Conservation (phyloP, 2,888 invertebrate genomes). For the Metacarcinus magister region DNA sequence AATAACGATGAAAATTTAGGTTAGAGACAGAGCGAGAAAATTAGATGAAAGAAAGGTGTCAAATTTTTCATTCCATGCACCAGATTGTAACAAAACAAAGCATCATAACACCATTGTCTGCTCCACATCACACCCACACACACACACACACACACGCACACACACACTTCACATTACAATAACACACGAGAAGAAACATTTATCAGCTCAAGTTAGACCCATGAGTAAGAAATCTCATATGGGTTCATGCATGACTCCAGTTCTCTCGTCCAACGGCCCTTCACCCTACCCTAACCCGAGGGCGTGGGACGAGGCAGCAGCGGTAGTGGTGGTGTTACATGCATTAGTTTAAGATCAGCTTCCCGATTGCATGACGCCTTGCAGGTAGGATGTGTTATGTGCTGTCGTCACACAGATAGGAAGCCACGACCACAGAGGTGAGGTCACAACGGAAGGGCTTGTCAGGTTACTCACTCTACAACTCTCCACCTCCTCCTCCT, state of each 20-base stretch:
- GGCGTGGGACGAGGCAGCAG: background rate
- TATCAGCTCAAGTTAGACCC: no score
- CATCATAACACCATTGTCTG: background rate
- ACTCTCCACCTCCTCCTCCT: background rate
- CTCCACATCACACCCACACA: no score
- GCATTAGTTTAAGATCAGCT: background rate
- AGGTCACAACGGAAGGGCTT: background rate
- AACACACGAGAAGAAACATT: no score
- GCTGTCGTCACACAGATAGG: background rate
- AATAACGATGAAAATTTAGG: background rate
- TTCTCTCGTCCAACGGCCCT: background rate
- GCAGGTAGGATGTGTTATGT: constrained; percentile 7
- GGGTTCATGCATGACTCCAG: background rate
- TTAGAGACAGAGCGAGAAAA: background rate
- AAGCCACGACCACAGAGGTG: background rate
- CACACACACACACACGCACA: no score
- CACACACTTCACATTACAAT: no score
- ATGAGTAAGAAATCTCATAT: background rate
- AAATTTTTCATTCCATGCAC: background rate
- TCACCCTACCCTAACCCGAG: background rate
- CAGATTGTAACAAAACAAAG: background rate
- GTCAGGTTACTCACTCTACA: background rate
- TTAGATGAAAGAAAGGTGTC: background rate
- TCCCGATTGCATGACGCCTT: background rate
- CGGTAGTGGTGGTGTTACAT: background rate